Conservation (phyloP, 2,797 vertebrate species). For the Coreius guichenoti region DNA sequence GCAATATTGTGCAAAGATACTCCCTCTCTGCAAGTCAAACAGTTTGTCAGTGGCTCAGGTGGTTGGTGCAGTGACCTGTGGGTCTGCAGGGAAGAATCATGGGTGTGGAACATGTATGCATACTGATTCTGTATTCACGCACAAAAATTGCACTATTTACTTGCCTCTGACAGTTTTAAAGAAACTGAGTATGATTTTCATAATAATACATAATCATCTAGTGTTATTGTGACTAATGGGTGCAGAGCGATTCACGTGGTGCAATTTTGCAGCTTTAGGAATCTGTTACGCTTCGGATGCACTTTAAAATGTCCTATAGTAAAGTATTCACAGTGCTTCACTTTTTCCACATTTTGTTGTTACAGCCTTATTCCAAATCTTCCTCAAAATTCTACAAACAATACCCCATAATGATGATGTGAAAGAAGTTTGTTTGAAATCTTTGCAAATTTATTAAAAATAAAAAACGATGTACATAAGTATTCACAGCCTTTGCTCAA, state of each 20-base stretch:
- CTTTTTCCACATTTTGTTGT: no score
- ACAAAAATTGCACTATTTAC: neutral
- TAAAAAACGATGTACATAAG: no score
- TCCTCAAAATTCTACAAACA: no score
- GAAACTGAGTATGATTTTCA: constrained; percentile 1
- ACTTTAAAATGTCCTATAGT: neutral
- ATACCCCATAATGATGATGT: no score
- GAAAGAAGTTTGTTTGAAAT: no score
- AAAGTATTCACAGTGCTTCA: no score
- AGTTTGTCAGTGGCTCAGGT: neutral
- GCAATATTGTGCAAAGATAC: neutral
- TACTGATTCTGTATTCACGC: neutral
- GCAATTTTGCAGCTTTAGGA: neutral
- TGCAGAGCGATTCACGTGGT: neutral
- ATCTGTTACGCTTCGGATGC: neutral
- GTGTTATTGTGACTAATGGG: neutral
- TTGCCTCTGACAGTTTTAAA: neutral
- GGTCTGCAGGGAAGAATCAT: constrained; percentile 1
- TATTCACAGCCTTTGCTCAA: no score
- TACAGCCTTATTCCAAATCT: no score
- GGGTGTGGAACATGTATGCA: neutral
- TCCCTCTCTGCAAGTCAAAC: neutral
- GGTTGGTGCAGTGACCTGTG: constrained; percentile 5
- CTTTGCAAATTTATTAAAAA: no score
- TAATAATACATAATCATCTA: neutral